phyloP scores from a whole-genome alignment of 2,888 invertebrate species.

The Stegophylla sp. region DNA sequence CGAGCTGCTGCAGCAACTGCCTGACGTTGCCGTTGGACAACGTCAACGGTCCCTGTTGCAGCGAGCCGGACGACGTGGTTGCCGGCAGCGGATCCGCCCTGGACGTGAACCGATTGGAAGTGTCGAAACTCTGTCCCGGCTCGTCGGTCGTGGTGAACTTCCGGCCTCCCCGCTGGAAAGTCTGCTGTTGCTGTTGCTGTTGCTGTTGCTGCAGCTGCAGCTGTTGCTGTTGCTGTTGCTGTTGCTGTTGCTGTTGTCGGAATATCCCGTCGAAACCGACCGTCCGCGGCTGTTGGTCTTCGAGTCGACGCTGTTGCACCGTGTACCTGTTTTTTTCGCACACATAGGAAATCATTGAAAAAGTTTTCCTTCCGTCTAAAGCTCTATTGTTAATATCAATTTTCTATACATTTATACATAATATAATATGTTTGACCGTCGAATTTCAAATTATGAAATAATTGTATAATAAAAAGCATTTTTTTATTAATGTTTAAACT shows the following conservation, averaged over 20 bases:
- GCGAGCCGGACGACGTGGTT: not conserved
- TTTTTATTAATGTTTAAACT: no score
- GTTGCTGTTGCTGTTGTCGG: constrained; percentile 4
- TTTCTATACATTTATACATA: no score
- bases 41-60: constrained; percentile 49
- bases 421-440: no score
- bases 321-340: constrained; percentile 5
- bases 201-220: constrained; percentile 21
- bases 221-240: constrained; percentile 32
- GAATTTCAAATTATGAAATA: no score
- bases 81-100: not conserved
- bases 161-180: constrained; percentile 34
- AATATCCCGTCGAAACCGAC: constrained; percentile 29
- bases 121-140: constrained; percentile 42
- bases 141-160: constrained; percentile 39
- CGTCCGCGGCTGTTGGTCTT: not conserved
- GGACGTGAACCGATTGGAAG: constrained; percentile 35
- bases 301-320: constrained; percentile 21
- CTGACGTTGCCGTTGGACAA: constrained; percentile 43
- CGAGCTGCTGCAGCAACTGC: constrained; percentile 69
- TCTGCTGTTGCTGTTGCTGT: constrained; percentile 35
- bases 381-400: no score
- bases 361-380: no score
- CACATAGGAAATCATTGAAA: no score
- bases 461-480: no score